Conservation (phyloP, 2,113 vertebrate species). For the Carettochelys insculpta region DNA sequence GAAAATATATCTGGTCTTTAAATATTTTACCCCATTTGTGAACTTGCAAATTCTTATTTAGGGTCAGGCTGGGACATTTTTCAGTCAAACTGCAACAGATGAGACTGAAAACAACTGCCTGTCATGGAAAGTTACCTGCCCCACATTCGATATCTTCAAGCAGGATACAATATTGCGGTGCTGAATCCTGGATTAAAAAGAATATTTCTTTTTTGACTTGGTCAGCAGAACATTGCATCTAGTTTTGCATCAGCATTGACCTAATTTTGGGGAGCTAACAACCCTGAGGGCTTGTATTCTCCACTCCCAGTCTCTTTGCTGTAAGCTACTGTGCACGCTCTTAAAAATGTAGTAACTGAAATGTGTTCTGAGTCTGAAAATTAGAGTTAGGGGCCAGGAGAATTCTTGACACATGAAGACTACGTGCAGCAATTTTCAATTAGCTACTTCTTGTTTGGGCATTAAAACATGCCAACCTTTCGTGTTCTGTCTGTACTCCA, state of each 20-base stretch:
- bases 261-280: slow-evolving; percentile 45
- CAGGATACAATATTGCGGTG: background rate
- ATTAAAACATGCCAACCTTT: background rate
- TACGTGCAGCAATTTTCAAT: background rate
- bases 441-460: background rate
- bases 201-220: slow-evolving; percentile 9
- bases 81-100: background rate
- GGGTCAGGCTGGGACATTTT: background rate
- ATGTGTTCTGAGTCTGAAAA: background rate
- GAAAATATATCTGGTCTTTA: background rate
- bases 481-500: background rate
- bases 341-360: background rate
- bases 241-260: slow-evolving; percentile 56
- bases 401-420: background rate
- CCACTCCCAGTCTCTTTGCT: slow-evolving; percentile 5
- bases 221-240: slow-evolving; percentile 62
- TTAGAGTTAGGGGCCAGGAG: background rate
- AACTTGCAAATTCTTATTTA: background rate
- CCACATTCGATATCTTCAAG: background rate
- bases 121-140: background rate
- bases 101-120: background rate
- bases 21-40: background rate
- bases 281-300: slow-evolving; percentile 18
- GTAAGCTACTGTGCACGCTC: background rate
- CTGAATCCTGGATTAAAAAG: slow-evolving; percentile 48